Base-by-base conservation (phyloP, 2,888 invertebrate species). In the Orchesellides sinensis region DNA sequence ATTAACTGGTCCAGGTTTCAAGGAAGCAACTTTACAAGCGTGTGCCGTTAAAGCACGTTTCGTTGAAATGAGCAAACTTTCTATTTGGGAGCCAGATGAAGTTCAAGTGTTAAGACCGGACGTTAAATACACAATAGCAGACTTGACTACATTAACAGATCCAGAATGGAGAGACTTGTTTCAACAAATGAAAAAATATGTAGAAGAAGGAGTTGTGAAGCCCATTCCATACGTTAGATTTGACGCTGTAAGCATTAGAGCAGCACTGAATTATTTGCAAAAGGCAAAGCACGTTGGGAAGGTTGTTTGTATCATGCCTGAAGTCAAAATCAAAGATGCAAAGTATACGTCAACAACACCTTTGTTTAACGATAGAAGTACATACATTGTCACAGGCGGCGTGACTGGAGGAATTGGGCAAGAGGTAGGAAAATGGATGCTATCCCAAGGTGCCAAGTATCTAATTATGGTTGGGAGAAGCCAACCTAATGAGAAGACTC, bases 401-500 rank as follows among this genome's bases (percentile, higher is more conserved):
- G 19, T 77, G 3, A 59, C n/a, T 25, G 78, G 84, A 17, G 84
- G 84, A 17, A 79, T 84, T 63, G 84, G 84, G 2, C 17, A 83
- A 35, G 84, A 84, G 45, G 66, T 79, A n/a, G 23, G 40, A 0
- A 77, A 83, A 47, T 84, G 79, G 77, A 84, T 84, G 84, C 19
- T 63, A 1, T 25, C 21, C 1, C 23, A 59, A 10, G 84, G 84
- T 5, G 84, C 83, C 0, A 59, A 69, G 19, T 40, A 84, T 29
- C 17, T 84, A 2, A 54, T 79, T 3, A 29, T 84, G 8, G 65
- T 65, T 2, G 72, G 83, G 10, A 21, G 84, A 19, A 56, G 56
- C 27, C 23, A 56, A 17, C 56, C 56, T 4, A 56, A 63, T 0
- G 32, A 59, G n/a, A 75, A 66, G 3, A 23, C 59, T 10, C 17